Conservation (phyloP, 2,113 vertebrate species). For the Paramisgurnus dabryanus region DNA sequence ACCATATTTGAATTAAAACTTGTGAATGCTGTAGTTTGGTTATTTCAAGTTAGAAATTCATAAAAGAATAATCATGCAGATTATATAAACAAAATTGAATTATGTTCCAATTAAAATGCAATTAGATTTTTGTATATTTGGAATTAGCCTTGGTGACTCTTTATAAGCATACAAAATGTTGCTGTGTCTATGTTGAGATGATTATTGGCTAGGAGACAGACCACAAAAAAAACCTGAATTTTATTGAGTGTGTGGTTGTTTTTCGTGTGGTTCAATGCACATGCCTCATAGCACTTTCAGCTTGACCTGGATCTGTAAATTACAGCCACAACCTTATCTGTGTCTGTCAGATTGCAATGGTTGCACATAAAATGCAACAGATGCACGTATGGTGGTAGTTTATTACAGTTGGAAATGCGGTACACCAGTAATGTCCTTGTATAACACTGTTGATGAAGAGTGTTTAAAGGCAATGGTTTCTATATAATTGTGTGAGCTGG, state of each 20-base stretch:
- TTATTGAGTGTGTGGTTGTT: conserved; percentile 20
- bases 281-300: conserved; percentile 5
- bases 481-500: conserved; percentile 31
- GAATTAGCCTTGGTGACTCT: background rate
- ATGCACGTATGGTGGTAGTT: background rate
- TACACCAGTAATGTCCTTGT: background rate
- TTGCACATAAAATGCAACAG: background rate
- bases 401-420: conserved; percentile 14
- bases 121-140: background rate
- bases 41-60: no score
- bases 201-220: background rate
- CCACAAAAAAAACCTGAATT: no score
- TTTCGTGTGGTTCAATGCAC: conserved; percentile 1
- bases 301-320: conserved; percentile 3
- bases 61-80: no score
- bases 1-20: no score
- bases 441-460: background rate
- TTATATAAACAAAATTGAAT: no score
- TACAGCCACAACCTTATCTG: background rate
- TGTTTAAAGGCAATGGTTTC: conserved; percentile 36
- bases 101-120: no score
- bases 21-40: no score
- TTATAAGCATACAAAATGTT: no score
- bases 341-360: conserved; percentile 1
- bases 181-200: background rate